These are phyloP conservation scores for Ivindomyrus marchei DNA, from an alignment of 2,113 vertebrate species.

Conservation along the genomic window DNA sequence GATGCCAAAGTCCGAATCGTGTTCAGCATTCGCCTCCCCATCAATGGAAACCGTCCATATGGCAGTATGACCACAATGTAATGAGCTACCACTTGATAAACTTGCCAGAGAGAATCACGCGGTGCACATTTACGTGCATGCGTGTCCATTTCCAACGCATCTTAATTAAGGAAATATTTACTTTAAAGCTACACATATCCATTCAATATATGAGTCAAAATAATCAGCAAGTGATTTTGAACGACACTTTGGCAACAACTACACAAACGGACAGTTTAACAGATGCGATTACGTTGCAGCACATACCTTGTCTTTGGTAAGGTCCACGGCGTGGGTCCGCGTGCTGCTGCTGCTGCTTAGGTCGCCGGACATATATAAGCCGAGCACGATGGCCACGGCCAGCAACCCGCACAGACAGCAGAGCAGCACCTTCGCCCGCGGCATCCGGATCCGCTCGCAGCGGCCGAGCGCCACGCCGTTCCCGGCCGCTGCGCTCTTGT, in stretches of 20 bases:
- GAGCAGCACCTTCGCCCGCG: conserved; percentile 50
- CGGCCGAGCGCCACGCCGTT: conserved; percentile 31
- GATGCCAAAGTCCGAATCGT: background rate
- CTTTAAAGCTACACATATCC: background rate
- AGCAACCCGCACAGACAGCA: conserved; percentile 51
- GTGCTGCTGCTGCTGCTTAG: conserved; percentile 13
- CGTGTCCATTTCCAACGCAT: background rate
- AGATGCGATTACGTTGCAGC: background rate
- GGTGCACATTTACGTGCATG: background rate
- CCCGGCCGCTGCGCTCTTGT: conserved; percentile 44
- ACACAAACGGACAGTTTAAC: background rate
- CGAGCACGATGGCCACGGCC: conserved; percentile 51
- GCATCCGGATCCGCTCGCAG: conserved; percentile 44
- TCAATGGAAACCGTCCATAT: background rate
- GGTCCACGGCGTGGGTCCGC: conserved; percentile 34
- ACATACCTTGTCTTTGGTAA: conserved; percentile 52
- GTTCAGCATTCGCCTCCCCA: background rate
- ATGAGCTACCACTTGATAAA: background rate
- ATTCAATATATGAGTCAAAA: background rate
- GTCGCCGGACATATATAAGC: conserved; percentile 53
- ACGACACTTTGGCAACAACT: background rate
- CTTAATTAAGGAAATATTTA: background rate
- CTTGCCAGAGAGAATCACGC: background rate
- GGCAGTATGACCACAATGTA: background rate
- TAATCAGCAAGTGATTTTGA: background rate